Conservation (phyloP, 2,113 vertebrate genomes). For the Chauna torquata region DNA sequence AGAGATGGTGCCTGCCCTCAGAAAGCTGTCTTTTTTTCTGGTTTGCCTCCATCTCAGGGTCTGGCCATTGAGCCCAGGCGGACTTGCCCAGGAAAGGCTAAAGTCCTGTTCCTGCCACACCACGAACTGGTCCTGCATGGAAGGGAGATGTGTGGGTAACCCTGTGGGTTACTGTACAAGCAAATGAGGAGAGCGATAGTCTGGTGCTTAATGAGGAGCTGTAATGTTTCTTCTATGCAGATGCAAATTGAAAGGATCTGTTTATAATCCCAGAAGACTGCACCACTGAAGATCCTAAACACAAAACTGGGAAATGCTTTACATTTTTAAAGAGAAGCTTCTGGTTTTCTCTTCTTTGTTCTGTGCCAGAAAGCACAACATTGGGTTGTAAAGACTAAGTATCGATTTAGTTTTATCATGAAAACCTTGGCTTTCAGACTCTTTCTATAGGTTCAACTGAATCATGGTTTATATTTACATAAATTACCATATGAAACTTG, state of each 20-base stretch:
- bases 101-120: background rate
- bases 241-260: background rate
- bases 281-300: background rate
- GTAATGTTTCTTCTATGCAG: rapidly evolving
- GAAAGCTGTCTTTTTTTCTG: background rate
- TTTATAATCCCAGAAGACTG: background rate
- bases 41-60: background rate
- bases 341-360: conserved; percentile 33
- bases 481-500: conserved; percentile 79
- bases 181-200: rapidly evolving
- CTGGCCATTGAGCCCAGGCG: background rate
- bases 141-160: background rate
- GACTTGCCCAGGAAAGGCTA: background rate
- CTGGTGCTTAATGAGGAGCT: background rate
- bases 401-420: conserved; percentile 44
- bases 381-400: conserved; percentile 60
- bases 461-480: conserved; percentile 78
- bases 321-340: background rate
- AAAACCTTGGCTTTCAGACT: conserved; percentile 57
- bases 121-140: background rate
- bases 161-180: rapidly evolving
- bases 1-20: background rate
- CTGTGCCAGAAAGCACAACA: conserved; percentile 50
- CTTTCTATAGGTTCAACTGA: conserved; percentile 53
- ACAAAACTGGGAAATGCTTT: background rate